Base-by-base conservation (phyloP, 2,113 vertebrate genomes). In the Phasianus colchicus region DNA sequence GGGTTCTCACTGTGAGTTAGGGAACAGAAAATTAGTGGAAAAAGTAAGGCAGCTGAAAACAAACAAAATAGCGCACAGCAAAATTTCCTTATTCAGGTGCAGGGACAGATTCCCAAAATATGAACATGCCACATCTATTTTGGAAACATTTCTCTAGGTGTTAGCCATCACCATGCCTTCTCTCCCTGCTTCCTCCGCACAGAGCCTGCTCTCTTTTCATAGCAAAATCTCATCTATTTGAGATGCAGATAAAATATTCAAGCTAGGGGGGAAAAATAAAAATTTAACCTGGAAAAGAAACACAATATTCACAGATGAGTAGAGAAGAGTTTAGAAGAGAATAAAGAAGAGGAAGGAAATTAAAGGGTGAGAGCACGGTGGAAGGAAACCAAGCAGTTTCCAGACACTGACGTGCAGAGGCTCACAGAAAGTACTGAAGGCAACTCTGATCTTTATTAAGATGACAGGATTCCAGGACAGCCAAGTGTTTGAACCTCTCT, bases 111-210 rank as follows among this genome's bases (percentile, higher is more conserved):
- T 88, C 72, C 36, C 24, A 69, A 76, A 63, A 34, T 16, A 45
- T 19, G 13, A 70, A 32, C 3, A 10, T 5, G 8, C 38, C 55
- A 55, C 38, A 20, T 17, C 65, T 78, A 52, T 30, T 79, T 38
- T 65, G 45, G 30, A 9, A 85, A 70, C 43, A 10, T 11, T 80
- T 76, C 20, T 15, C 36, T 12, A 67, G 47, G 1, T 27, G 4
- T 19, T 76, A 13, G 32, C 17, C 8, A 0, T 36, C 36, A 45
- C 36, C 83, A 7, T 0, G 0, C 18, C 14, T 25, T n/a, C 11
- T 61, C 30, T 73, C 32, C 36, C 45, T 48, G 5, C 6, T 5
- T 60, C 15, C 34, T 69, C 7, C 10, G 20, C 48, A 69, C 9
- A 60, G 29, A 42, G 9, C 4, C 7, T 4, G 6, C 12, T 45